A percentile compares a stretch with the other conserved stretches of the same genome.
Evolutionary conservation across 2,888 invertebrate species (phyloP).

Genomic region (Phasia obesa): DNA sequence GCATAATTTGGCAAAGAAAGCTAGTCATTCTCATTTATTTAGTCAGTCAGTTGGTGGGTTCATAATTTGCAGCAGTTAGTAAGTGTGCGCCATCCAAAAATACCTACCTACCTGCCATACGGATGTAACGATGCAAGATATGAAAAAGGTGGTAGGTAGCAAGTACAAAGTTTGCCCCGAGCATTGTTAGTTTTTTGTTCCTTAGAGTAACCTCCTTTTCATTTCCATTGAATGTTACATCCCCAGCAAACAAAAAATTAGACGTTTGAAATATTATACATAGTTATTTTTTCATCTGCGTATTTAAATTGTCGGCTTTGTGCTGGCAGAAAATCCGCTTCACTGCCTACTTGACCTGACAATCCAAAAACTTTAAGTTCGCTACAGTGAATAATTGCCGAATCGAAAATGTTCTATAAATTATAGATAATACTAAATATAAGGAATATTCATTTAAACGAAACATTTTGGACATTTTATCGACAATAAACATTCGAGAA

Average conservation of each 20-base stretch:
- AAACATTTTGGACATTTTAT: too few relatives aligned
- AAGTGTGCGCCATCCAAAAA: constrained; percentile 46
- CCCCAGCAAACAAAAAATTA: neutral
- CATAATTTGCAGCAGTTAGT: constrained; percentile 56
- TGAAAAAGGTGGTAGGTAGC: constrained; percentile 47
- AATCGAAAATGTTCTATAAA: too few relatives aligned
- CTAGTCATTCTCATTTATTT: constrained; percentile 26
- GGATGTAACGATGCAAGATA: constrained; percentile 12
- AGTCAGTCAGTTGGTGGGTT: constrained; percentile 19
- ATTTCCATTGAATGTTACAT: neutral
- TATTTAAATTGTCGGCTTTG: too few relatives aligned
- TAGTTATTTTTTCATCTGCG: too few relatives aligned
- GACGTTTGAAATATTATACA: neutral
- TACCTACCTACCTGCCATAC: constrained; percentile 40
- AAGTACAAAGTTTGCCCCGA: constrained; percentile 45
- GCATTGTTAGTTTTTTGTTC: constrained; percentile 26
- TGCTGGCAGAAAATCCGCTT: too few relatives aligned
- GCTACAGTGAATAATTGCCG: too few relatives aligned
- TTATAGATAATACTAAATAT: too few relatives aligned
- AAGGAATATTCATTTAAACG: too few relatives aligned
- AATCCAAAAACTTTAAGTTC: too few relatives aligned
- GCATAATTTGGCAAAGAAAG: constrained; percentile 67
- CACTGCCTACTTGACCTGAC: too few relatives aligned
- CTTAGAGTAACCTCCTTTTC: constrained; percentile 33
- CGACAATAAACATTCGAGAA: too few relatives aligned